Base-by-base conservation (phyloP, 2,113 vertebrate genomes). In the Dermatemys mawii region DNA sequence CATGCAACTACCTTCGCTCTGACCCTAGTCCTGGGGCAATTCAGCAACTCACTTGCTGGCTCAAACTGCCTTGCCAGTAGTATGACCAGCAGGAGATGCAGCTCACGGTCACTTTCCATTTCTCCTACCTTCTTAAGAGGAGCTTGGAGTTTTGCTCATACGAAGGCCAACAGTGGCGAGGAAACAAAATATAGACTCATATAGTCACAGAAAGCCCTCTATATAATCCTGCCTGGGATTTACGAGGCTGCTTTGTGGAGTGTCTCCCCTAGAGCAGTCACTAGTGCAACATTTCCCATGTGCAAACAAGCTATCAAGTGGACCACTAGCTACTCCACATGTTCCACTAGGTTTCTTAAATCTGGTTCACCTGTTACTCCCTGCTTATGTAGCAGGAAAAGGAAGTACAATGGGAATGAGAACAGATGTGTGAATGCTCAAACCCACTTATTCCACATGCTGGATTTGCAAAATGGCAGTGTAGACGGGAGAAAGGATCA, bases 151-250 rank as follows among this genome's bases (percentile, higher is more conserved):
- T 70, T 50, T 79, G 46, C 53, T 70, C 89, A 83, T 22, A 70
- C 8, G 17, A 70, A 70, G n/a, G 9, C n/a, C 19, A 90, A n/a
- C 60, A 60, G 0, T 0, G 78, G 49, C 81, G 60, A 92, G 60
- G 54, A 92, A 86, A 81, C 49, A 88, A 86, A 91, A 86, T 54
- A 8, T n/a, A 54, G 53, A 70, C 67, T 53, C 44, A 49, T 38
- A 46, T 44, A 90, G 49, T 38, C 17, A 0, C 51, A 83, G 78
- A 32, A 81, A 89, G 83, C 22, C 54, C 13, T 32, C 35, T 88
- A 10, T 80, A 32, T 0, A 0, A n/a, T 55, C 16, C 57, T 76
- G 5, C 8, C 60, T 46, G 19, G 21, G 11, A 1, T 51, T 16
- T 44, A 17, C 57, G 76, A 8, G 48, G 49, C 44, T 84, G 49